A percentile compares a stretch with the other conserved stretches of the same genome.
phyloP scores from a whole-genome alignment of 2,113 vertebrate genomes.

The Zingel zingel region DNA sequence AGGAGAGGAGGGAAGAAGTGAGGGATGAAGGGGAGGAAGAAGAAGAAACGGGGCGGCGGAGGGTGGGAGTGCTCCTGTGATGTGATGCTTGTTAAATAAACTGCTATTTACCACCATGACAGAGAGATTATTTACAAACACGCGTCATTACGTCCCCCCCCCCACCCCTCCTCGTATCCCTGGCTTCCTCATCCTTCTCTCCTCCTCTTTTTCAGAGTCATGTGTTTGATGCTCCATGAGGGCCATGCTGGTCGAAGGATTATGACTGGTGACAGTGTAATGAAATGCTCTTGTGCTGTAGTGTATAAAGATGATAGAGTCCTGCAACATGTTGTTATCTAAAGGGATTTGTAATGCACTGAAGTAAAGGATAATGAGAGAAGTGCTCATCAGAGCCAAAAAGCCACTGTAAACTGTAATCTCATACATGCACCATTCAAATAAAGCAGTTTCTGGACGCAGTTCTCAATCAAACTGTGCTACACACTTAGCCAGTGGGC shows the following conservation, averaged over 20 bases:
- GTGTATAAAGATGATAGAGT: constrained; percentile 51
- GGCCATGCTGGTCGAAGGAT: constrained; percentile 68
- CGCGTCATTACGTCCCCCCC: constrained; percentile 63
- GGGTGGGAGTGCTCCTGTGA: constrained; percentile 75
- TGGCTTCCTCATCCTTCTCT: constrained; percentile 44
- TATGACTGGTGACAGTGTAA: constrained; percentile 65
- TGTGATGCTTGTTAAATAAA: constrained; percentile 86
- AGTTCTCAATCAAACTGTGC: constrained; percentile 44
- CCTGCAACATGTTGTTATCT: constrained; percentile 64
- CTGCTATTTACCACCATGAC: constrained; percentile 81
- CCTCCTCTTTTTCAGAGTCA: constrained; percentile 45
- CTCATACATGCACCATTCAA: constrained; percentile 27
- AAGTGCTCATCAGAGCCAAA: constrained; percentile 59
- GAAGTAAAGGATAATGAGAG: constrained; percentile 65
- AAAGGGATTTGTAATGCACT: constrained; percentile 69
- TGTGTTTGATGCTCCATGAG: constrained; percentile 67
- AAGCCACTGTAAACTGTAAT: constrained; percentile 59
- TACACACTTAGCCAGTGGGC: constrained; percentile 7
- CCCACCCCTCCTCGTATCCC: background rate
- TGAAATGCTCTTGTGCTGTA: constrained; percentile 63
- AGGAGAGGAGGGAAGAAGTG: constrained; percentile 47
- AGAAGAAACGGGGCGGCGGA: constrained; percentile 38
- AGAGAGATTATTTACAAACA: constrained; percentile 87
- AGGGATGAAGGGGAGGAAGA: constrained; percentile 50
- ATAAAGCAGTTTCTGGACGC: constrained; percentile 24